phyloP scores from a whole-genome alignment of 2,113 vertebrate species.

The Solenodon paradoxus region DNA sequence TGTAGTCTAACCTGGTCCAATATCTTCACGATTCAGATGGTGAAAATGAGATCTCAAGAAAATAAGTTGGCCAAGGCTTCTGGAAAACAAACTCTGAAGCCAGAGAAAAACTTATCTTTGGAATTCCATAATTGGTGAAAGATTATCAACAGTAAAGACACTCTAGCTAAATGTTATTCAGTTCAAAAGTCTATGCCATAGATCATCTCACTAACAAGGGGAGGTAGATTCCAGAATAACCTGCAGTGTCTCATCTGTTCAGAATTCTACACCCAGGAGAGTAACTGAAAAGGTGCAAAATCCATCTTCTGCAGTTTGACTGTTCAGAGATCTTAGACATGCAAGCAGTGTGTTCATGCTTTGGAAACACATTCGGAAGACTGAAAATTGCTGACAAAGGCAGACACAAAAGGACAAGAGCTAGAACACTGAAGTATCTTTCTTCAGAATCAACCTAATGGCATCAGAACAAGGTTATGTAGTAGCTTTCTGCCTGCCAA shows the following conservation, averaged over 20 bases:
- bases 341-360: slow-evolving; percentile 27
- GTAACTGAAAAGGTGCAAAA: slow-evolving; percentile 50
- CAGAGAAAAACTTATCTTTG: not conserved
- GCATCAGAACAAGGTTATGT: slow-evolving; percentile 66
- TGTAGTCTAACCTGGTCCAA: not conserved
- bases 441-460: slow-evolving; percentile 67
- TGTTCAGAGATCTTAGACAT: slow-evolving; percentile 54
- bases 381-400: slow-evolving; percentile 73
- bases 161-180: not conserved
- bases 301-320: slow-evolving; percentile 22
- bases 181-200: not conserved
- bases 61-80: not conserved
- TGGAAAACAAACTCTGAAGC: not conserved
- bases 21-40: not conserved
- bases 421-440: slow-evolving; percentile 69
- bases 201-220: not conserved
- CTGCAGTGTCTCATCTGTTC: not conserved
- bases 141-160: not conserved
- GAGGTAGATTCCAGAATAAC: not conserved
- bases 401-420: slow-evolving; percentile 49
- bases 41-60: not conserved
- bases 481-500: slow-evolving; percentile 58
- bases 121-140: slow-evolving; percentile 26
- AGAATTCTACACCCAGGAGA: slow-evolving; percentile 35
- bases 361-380: slow-evolving; percentile 58